phyloP scores from a whole-genome alignment of 2,888 invertebrate species.

The Cepaea hortensis region DNA sequence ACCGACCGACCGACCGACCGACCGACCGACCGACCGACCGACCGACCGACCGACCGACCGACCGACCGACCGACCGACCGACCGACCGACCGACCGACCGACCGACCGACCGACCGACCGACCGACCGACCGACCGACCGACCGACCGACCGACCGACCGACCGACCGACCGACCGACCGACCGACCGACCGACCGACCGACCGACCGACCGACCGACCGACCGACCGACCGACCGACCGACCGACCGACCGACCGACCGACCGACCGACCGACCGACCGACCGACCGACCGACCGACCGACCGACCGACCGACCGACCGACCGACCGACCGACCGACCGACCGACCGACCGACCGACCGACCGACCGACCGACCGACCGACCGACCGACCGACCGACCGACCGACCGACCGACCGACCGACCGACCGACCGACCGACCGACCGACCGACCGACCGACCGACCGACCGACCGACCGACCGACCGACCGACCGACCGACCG shows the following conservation, averaged over 20 bases:
- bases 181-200: too few species aligned
- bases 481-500: slow-evolving; percentile 13
- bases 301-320: slow-evolving; percentile 13
- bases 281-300: slow-evolving; percentile 13
- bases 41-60: too few species aligned
- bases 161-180: too few species aligned
- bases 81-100: too few species aligned
- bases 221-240: slow-evolving; percentile 13
- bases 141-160: too few species aligned
- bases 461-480: slow-evolving; percentile 12
- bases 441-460: slow-evolving; percentile 13
- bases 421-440: slow-evolving; percentile 13
- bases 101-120: too few species aligned
- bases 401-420: slow-evolving; percentile 1
- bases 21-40: too few species aligned
- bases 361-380: slow-evolving; percentile 13
- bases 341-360: slow-evolving; percentile 13
- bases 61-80: too few species aligned
- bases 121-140: too few species aligned
- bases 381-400: slow-evolving; percentile 7
- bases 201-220: slow-evolving; percentile 13
- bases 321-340: slow-evolving; percentile 13
- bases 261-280: too few species aligned
- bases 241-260: too few species aligned
- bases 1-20: too few species aligned